phyloP scores from a whole-genome alignment of 2,113 vertebrate species.

The Campylomormyrus numenius region DNA sequence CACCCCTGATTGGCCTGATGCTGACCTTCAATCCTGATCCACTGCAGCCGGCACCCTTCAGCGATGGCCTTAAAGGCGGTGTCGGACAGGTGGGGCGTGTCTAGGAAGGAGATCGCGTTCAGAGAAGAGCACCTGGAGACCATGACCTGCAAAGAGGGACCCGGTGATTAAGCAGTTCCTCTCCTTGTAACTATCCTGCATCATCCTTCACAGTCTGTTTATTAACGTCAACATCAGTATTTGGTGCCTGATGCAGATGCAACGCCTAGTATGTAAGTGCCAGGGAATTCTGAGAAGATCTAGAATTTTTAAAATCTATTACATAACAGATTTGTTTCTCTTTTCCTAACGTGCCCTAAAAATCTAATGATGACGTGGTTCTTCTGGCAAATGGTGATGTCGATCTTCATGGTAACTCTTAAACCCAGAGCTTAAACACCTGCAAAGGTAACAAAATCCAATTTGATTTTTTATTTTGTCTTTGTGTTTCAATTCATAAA shows the following conservation, averaged over 20 bases:
- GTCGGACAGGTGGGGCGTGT: constrained; percentile 64
- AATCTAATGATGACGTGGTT: not conserved
- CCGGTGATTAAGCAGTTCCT: not conserved
- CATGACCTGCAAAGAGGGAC: constrained; percentile 54
- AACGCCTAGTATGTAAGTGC: not conserved
- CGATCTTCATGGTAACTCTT: not conserved
- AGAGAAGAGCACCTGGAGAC: constrained; percentile 58
- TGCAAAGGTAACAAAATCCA: not conserved
- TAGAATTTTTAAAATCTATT: not conserved
- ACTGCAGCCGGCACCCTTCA: constrained; percentile 52
- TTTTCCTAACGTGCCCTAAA: not conserved
- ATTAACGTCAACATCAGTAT: not conserved
- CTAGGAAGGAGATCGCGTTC: constrained; percentile 57
- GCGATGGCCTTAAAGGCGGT: constrained; percentile 57
- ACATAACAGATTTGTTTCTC: not conserved
- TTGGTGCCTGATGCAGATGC: not conserved
- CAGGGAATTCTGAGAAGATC: not conserved
- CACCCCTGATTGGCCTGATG: not conserved
- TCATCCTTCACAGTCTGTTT: not conserved
- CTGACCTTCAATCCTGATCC: constrained; percentile 61
- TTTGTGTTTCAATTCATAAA: not conserved
- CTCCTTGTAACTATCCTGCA: not conserved
- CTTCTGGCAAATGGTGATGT: not conserved
- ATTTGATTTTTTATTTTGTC: not conserved
- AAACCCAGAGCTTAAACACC: not conserved